Evolutionary conservation across 2,113 vertebrate genomes (phyloP), one percentile per base, ranked within the genome.

Genomic region (Sebastes schlegelii): DNA sequence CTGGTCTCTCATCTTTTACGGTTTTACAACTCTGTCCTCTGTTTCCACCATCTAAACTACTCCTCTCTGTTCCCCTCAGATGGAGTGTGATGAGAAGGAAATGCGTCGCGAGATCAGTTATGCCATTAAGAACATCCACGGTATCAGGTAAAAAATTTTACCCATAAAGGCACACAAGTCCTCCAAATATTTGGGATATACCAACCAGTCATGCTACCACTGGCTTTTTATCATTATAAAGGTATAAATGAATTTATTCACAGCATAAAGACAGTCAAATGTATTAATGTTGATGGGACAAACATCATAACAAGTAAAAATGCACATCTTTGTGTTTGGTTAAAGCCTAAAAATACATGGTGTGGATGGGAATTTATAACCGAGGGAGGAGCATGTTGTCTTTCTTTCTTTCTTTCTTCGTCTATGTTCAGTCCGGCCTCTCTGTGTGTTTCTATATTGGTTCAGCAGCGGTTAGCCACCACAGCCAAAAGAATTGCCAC

Each of bases 61-160:
- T 23, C 13, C 8, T 65, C n/a, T 83, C 46, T 77, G 19, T 54
- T 74, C 16, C 5, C 51, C 76, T 23, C 90, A 99, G 97, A 98
- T 98, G 96, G 97, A 98, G 92, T 98, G 98, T 91, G 97, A 99
- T 3, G 97, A 98, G 89, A 99, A 98, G 75, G 98, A 99, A 26
- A 87, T 99, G 89, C 92, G 98, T 5, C 95, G 96, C 49, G 98
- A 98, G 95, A 99, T 99, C 92, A 98, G 98, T 91, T 98, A 98
- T 19, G 98, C 98, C 72, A 98, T 99, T 93, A 98, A 98, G 95
- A 99, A 99, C 93, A 98, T 99, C 71, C 97, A 99, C 0, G 97
- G 97, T 13, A 97, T 99, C 95, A 97, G 97, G 97, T 96, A 94
- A 92, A 93, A 91, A 70, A 46, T 74, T 84, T 76, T n/a, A 21